Evolutionary conservation across 35 echinoderm and acorn worm genomes (phyloP), one percentile per base, ranked within the genome.

Genomic region (Lytechinus variegatus): DNA sequence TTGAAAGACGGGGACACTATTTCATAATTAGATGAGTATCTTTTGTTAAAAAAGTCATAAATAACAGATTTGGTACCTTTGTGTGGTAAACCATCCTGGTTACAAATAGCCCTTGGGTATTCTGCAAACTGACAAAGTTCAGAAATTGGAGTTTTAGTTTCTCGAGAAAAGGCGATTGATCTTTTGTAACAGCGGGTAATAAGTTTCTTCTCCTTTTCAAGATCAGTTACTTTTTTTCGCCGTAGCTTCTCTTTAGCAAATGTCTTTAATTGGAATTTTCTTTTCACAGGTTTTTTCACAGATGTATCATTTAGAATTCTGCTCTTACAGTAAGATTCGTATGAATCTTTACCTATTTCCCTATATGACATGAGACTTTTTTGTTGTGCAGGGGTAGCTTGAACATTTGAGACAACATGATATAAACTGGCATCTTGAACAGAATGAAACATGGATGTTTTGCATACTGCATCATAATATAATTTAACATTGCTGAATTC

Each of bases 151-250:
- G 27, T 28, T 8, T 96, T 28, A 52, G 21, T 89, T 72, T 95
- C 87, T 44, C 58, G 51, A 90, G 86, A 90, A 16, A 61, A n/a
- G 5, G 88, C 27, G 27, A 95, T 92, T 52, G 88, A 66, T 33
- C 96, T 88, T 54, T 96, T 95, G 52, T 95, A 96, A 61, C 96
- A 96, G 53, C 29, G 86, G 8, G 86, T 96, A 12, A 94, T 96
- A 27, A 96, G 52, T 19, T 56, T 19, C 27, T 96, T 94, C 29
- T 96, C 95, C 61, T 96, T 96, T 87, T 96, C 91, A 9, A 94
- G 52, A 87, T 96, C 55, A 0, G n/a, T 94, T 52, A 89, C 27
- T 89, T 16, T 51, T 14, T 92, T 54, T 8, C 28, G 10, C 4
- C 52, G 9, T 8, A 94, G 16, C 27, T 96, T 87, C 27, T 87